Conservation (phyloP, 2,797 vertebrate species). For the Brotogeris chrysoptera region DNA sequence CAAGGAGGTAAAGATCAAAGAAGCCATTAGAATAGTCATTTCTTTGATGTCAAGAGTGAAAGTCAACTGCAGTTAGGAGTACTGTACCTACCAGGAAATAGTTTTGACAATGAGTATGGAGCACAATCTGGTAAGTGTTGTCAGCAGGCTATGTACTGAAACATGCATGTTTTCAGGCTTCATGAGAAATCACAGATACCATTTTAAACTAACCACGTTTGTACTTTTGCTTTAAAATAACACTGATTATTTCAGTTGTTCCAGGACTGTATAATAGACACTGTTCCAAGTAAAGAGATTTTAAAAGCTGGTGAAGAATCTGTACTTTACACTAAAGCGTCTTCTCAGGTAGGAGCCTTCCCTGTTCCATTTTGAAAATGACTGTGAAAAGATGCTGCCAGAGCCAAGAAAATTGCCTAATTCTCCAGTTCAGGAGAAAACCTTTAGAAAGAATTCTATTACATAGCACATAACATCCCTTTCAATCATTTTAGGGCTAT, state of each 20-base stretch:
- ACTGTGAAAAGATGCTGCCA: neutral
- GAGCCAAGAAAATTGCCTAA: neutral
- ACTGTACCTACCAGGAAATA: neutral
- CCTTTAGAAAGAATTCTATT: neutral
- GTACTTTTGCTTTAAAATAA: neutral
- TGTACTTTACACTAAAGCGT: neutral
- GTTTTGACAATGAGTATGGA: neutral
- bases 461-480: neutral
- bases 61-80: neutral
- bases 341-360: neutral
- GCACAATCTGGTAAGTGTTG: neutral
- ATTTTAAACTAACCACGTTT: neutral
- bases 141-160: neutral
- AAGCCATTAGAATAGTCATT: neutral
- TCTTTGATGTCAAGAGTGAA: neutral
- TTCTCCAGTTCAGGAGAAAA: neutral
- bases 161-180: neutral
- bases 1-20: conserved; percentile 40
- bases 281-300: neutral
- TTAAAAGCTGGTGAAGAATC: neutral
- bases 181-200: neutral
- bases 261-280: neutral
- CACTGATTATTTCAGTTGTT: neutral
- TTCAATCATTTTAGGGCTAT: neutral
- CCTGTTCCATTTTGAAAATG: neutral